Evolutionary conservation across 2,113 vertebrate species (phyloP).

Genomic region (Balaenoptera acutorostrata): DNA sequence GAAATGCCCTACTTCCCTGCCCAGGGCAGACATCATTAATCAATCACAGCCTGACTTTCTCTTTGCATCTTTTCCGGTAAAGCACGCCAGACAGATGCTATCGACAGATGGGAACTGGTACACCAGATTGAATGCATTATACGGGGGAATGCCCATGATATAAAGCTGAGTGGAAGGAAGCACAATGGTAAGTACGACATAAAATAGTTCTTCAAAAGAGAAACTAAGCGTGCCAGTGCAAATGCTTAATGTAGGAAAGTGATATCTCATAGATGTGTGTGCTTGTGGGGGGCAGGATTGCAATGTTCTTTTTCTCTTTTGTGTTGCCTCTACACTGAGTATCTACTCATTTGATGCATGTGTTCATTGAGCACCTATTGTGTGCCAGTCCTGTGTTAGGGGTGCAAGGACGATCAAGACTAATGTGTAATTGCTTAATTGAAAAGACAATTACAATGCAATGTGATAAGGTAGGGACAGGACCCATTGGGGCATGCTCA

Average conservation of each 20-base stretch:
- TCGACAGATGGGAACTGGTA: neutral
- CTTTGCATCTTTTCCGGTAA: neutral
- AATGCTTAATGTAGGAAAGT: neutral
- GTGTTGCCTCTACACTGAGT: neutral
- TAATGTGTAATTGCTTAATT: neutral
- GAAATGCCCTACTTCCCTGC: neutral
- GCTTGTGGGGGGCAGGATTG: neutral
- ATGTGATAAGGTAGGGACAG: rapidly evolving
- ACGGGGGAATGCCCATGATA: rapidly evolving
- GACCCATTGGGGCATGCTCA: rapidly evolving
- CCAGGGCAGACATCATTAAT: neutral
- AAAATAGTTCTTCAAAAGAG: neutral
- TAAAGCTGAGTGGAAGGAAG: neutral
- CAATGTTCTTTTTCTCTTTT: neutral
- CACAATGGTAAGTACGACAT: neutral
- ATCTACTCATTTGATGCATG: too few relatives aligned
- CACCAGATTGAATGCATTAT: neutral
- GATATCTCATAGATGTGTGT: neutral
- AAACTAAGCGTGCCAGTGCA: neutral
- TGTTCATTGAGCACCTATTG: neutral
- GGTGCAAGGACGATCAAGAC: neutral
- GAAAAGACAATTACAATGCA: neutral
- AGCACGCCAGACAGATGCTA: neutral
- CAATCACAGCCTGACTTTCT: neutral
- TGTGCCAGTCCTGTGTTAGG: neutral